These are phyloP conservation scores for Saturnia japonica DNA, from an alignment of 2,888 invertebrate species.

Conservation along the genomic window DNA sequence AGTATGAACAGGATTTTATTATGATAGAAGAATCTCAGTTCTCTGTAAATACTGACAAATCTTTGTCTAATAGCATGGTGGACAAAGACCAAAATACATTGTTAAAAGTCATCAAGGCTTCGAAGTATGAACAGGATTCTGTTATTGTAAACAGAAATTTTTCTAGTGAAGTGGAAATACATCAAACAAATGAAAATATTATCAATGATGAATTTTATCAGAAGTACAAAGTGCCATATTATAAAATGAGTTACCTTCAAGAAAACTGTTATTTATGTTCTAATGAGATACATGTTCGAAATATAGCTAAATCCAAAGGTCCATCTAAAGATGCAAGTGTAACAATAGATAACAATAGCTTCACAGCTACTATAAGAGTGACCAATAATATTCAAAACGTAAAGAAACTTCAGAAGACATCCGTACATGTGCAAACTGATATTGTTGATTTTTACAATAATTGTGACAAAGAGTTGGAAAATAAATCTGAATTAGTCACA, in stretches of 20 bases:
- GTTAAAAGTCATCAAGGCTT: conserved; percentile 56
- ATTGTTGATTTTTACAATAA: conserved; percentile 25
- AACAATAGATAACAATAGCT: conserved; percentile 50
- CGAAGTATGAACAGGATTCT: conserved; percentile 37
- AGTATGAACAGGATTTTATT: conserved; percentile 33
- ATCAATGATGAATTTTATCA: conserved; percentile 24
- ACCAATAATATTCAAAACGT: conserved; percentile 34
- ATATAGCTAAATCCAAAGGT: conserved; percentile 12
- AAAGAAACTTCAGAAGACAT: conserved; percentile 32
- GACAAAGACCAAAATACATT: conserved; percentile 68
- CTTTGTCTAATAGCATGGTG: conserved; percentile 23
- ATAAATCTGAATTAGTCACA: not conserved
- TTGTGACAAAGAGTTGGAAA: not conserved
- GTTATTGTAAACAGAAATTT: conserved; percentile 28
- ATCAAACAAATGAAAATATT: conserved; percentile 15
- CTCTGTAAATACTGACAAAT: conserved; percentile 24
- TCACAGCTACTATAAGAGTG: conserved; percentile 51
- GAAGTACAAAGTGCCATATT: conserved; percentile 52
- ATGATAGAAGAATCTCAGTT: conserved; percentile 58
- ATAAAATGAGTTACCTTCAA: conserved; percentile 51
- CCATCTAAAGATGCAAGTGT: conserved; percentile 47
- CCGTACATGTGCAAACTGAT: conserved; percentile 57
- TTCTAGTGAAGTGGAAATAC: conserved; percentile 13
- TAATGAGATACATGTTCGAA: conserved; percentile 21
- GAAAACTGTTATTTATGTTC: conserved; percentile 47